Conservation (phyloP, 2,797 vertebrate genomes). For the Euthynnus affinis region DNA sequence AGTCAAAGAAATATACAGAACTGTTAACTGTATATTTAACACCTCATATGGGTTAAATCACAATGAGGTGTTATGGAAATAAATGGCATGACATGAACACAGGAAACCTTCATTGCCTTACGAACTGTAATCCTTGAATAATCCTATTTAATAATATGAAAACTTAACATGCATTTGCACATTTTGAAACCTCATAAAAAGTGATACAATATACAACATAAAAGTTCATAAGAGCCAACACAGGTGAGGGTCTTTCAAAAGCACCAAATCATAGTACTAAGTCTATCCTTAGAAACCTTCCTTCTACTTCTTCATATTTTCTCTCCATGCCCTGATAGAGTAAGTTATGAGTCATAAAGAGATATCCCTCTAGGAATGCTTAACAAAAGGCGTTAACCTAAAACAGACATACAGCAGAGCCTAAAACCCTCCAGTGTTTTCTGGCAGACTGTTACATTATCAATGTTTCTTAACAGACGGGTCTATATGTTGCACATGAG, state of each 20-base stretch:
- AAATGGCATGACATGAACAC: conserved; percentile 1
- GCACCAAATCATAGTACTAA: background rate
- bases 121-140: background rate
- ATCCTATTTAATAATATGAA: background rate
- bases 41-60: background rate
- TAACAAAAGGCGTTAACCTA: conserved; percentile 27
- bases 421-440: conserved; percentile 17
- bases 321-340: background rate
- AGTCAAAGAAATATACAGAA: conserved; percentile 31
- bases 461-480: conserved; percentile 21
- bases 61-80: conserved; percentile 5
- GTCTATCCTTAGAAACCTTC: background rate
- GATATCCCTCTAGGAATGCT: conserved; percentile 9
- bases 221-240: background rate
- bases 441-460: conserved; percentile 4
- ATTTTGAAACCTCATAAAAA: background rate
- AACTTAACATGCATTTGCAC: background rate
- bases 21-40: conserved; percentile 20
- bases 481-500: conserved; percentile 32
- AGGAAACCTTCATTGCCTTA: background rate
- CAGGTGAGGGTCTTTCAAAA: background rate
- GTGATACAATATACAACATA: too few species aligned
- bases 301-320: background rate
- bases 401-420: conserved; percentile 36
- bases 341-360: background rate